phyloP scores from a whole-genome alignment of 2,113 vertebrate species.

The Mobula birostris region DNA sequence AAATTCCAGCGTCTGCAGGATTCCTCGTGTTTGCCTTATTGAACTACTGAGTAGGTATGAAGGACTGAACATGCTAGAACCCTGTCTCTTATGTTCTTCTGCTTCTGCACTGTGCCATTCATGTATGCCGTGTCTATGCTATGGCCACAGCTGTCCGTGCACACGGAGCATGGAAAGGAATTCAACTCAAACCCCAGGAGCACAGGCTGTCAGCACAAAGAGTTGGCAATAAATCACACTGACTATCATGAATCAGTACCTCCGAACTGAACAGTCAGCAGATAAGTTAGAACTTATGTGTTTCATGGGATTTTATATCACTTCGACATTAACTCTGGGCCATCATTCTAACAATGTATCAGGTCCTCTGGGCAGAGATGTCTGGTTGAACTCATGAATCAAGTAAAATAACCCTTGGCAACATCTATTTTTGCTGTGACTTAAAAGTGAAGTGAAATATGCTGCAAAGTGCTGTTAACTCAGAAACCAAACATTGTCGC shows the following conservation, averaged over 20 bases:
- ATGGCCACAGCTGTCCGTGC: no score
- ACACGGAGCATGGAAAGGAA: conserved; percentile 34
- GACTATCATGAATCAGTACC: neutral
- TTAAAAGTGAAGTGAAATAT: conserved; percentile 19
- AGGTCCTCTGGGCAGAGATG: conserved; percentile 1
- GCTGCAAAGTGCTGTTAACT: neutral
- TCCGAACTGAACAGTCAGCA: conserved; percentile 24
- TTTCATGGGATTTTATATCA: neutral
- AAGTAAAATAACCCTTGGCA: neutral
- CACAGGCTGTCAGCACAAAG: conserved; percentile 9
- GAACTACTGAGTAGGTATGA: no score
- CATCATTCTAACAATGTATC: conserved; percentile 34
- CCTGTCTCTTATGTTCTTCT: no score
- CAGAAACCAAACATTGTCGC: neutral
- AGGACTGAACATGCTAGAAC: no score
- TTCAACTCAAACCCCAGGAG: neutral
- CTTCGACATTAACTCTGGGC: conserved; percentile 37
- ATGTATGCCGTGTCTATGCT: neutral
- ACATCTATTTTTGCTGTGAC: neutral
- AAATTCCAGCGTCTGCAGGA: no score
- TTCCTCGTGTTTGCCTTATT: no score
- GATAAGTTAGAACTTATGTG: neutral
- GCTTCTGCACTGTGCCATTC: neutral
- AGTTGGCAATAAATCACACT: neutral
- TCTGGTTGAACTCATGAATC: neutral